Evolutionary conservation across 2,797 vertebrate species (phyloP).

Genomic region (Malurus splendens): DNA sequence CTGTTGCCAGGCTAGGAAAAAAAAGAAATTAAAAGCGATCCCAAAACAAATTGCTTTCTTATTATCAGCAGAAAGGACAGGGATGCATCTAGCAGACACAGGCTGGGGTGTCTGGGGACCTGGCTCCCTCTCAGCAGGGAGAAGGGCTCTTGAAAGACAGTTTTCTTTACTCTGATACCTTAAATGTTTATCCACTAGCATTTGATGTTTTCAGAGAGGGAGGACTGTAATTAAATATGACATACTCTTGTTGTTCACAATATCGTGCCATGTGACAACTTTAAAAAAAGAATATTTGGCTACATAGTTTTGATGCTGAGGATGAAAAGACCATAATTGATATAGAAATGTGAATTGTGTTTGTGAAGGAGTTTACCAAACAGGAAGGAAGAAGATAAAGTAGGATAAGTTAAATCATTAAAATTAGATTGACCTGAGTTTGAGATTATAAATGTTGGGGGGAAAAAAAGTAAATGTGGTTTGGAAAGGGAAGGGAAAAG

Average conservation of each 20-base stretch:
- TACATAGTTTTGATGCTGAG: neutral
- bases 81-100: neutral
- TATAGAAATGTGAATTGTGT: neutral
- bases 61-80: neutral
- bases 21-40: neutral
- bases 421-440: neutral
- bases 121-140: neutral
- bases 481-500: neutral
- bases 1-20: neutral
- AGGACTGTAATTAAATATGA: neutral
- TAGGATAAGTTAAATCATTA: neutral
- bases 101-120: neutral
- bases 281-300: neutral
- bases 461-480: neutral
- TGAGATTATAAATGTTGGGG: neutral
- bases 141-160: neutral
- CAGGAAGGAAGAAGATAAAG: neutral
- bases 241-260: neutral
- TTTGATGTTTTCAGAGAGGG: neutral
- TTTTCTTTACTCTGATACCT: neutral
- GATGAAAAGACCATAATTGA: neutral
- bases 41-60: neutral
- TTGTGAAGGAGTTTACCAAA: conserved; percentile 5
- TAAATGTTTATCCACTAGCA: neutral
- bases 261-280: neutral